phyloP scores from a whole-genome alignment of 92 coral and sea anemone genomes.

The Phenganax marumi region DNA sequence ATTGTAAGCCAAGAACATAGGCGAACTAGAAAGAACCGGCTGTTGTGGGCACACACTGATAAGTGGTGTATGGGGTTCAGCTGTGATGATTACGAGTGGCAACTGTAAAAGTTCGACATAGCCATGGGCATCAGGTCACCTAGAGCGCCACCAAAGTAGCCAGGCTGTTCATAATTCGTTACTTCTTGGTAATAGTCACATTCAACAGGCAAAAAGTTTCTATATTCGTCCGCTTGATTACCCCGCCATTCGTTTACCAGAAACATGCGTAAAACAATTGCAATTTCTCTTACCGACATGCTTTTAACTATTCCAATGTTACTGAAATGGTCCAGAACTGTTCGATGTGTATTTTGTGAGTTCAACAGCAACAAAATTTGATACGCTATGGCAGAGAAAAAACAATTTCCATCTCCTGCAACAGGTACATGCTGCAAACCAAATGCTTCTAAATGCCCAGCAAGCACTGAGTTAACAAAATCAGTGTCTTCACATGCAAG shows the following conservation, averaged over 20 bases:
- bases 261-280: conserved; percentile 26
- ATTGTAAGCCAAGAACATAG: conserved; percentile 29
- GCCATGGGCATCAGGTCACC: conserved; percentile 56
- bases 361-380: conserved; percentile 29
- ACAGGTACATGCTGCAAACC: conserved; percentile 33
- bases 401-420: conserved; percentile 51
- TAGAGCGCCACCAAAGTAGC: conserved; percentile 44
- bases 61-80: conserved; percentile 34
- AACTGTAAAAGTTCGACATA: conserved; percentile 14
- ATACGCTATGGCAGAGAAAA: conserved; percentile 38
- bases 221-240: conserved; percentile 20
- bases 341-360: background rate
- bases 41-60: conserved; percentile 33
- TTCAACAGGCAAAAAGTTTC: conserved; percentile 29
- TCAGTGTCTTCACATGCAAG: background rate
- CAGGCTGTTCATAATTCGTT: conserved; percentile 14
- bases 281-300: conserved; percentile 33
- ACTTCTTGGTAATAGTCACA: conserved; percentile 27
- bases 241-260: conserved; percentile 47
- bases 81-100: background rate
- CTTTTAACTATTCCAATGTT: conserved; percentile 33
- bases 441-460: conserved; percentile 45
- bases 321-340: background rate
- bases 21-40: conserved; percentile 11
- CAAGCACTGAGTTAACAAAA: conserved; percentile 12